Conservation (phyloP, 2,888 invertebrate species). For the Leptogaster cylindrica region DNA sequence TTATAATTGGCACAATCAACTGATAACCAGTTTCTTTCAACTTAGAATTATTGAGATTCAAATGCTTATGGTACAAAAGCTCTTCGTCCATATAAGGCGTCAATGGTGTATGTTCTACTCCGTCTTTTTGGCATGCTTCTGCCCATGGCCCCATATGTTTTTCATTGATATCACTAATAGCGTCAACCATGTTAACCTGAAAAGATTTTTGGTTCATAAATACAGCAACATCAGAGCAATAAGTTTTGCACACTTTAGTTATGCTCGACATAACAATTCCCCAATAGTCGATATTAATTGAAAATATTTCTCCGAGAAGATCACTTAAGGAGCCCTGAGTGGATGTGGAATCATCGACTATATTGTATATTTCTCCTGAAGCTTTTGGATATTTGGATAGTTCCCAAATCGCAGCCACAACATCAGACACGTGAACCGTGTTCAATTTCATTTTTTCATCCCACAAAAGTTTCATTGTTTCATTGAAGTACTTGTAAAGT, state of each 20-base stretch:
- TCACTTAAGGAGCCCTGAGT: constrained; percentile 85
- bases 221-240: neutral
- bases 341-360: constrained; percentile 82
- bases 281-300: constrained; percentile 86
- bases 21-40: constrained; percentile 68
- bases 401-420: constrained; percentile 83
- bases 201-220: constrained; percentile 41
- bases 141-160: constrained; percentile 94
- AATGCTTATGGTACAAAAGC: constrained; percentile 79
- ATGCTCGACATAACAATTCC: constrained; percentile 81
- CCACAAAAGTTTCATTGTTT: constrained; percentile 93
- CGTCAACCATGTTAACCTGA: constrained; percentile 77
- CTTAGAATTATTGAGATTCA: constrained; percentile 75
- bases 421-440: constrained; percentile 85
- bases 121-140: constrained; percentile 77
- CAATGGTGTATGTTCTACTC: constrained; percentile 82
- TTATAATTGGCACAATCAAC: constrained; percentile 69
- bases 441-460: constrained; percentile 82
- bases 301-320: constrained; percentile 80
- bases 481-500: constrained; percentile 84
- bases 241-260: constrained; percentile 68
- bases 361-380: constrained; percentile 73
- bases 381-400: constrained; percentile 66
- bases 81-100: constrained; percentile 88
- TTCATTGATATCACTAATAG: constrained; percentile 91